Evolutionary conservation across 2,797 vertebrate species (phyloP).

Genomic region (Typhlichthys subterraneus): DNA sequence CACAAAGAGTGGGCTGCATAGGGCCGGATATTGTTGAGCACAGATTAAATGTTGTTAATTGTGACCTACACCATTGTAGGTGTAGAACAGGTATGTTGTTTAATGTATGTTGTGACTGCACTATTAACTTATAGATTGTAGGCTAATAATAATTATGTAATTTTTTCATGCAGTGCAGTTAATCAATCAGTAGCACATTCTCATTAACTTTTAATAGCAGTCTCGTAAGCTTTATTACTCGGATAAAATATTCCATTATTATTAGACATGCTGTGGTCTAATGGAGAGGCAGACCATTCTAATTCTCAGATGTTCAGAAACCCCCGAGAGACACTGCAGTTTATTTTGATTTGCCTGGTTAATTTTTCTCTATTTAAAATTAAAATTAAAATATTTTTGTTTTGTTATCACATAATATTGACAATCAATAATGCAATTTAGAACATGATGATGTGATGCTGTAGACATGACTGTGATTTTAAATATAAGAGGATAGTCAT

Average conservation of each 20-base stretch:
- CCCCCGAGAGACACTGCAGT: neutral
- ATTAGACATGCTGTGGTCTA: conserved; percentile 18
- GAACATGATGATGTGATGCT: too few species aligned
- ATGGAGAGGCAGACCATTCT: neutral
- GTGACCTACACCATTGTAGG: neutral
- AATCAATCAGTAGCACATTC: conserved; percentile 24
- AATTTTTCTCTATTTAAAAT: neutral
- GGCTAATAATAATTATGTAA: too few species aligned
- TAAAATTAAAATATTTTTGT: too few species aligned
- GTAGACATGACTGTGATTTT: too few species aligned
- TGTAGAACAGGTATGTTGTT: neutral
- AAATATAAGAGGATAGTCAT: too few species aligned
- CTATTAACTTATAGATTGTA: too few species aligned
- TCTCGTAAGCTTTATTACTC: conserved; percentile 52
- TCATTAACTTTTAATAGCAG: conserved; percentile 56
- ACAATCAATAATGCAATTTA: too few species aligned
- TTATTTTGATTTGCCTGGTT: neutral
- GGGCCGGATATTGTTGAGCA: neutral
- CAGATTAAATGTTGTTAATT: conserved; percentile 11
- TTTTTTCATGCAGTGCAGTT: too few species aligned
- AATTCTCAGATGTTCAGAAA: neutral
- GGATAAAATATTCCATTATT: conserved; percentile 52
- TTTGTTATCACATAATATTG: too few species aligned
- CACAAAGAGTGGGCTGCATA: neutral
- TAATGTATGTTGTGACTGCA: too few species aligned